Percentiles rank a stretch among this genome's conserved stretches.
Conservation (phyloP, 2,888 invertebrate genomes). For the Chloroclystis v-ata region DNA sequence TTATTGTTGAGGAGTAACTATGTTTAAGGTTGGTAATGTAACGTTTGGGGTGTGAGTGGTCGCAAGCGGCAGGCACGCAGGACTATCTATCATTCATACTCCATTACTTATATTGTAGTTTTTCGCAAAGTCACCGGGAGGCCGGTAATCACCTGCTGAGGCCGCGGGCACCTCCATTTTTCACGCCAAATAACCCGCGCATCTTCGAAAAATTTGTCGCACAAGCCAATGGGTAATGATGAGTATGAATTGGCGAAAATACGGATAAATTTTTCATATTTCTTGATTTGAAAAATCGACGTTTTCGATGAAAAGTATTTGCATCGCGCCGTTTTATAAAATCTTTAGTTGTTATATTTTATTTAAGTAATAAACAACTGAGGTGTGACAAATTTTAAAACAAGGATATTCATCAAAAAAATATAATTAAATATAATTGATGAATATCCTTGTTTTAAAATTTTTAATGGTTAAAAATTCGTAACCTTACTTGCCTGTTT, state of each 20-base stretch:
- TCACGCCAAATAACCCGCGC: constrained; percentile 75
- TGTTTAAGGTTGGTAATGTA: constrained; percentile 74
- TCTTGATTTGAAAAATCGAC: constrained; percentile 23
- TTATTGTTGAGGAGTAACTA: constrained; percentile 71
- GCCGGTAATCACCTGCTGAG: constrained; percentile 78
- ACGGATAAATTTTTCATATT: constrained; percentile 45
- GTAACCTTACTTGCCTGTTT: too few species aligned
- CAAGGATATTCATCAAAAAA: too few species aligned
- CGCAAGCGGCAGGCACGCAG: constrained; percentile 42
- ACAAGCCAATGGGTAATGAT: constrained; percentile 74
- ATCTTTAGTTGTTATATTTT: not conserved
- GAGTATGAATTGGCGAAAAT: constrained; percentile 63
- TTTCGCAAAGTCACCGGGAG: constrained; percentile 76
- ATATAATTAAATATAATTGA: too few species aligned
- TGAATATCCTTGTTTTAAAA: too few species aligned
- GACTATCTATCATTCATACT: constrained; percentile 77
- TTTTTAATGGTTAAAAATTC: too few species aligned
- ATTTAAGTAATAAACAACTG: too few species aligned
- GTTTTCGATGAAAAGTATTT: not conserved
- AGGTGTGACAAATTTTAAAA: too few species aligned
- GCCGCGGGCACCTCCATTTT: constrained; percentile 72
- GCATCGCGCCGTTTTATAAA: not conserved
- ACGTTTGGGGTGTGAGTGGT: constrained; percentile 55
- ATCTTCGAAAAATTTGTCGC: constrained; percentile 77
- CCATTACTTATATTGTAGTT: constrained; percentile 79